Conservation (phyloP, 2,797 vertebrate genomes). For the Arrhamphus sclerolepis region DNA sequence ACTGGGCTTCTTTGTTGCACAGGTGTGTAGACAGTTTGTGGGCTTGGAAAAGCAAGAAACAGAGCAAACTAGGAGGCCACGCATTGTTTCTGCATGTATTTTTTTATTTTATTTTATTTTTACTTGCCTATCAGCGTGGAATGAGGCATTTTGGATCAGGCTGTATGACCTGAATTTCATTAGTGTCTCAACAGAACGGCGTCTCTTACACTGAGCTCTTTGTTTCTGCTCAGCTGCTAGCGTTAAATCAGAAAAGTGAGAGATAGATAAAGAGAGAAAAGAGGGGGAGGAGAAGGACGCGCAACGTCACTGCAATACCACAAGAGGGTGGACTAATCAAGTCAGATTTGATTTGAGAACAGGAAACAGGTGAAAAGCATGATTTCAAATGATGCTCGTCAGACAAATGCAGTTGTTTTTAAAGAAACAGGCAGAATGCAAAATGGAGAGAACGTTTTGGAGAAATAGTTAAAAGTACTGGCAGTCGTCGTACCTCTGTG, state of each 20-base stretch:
- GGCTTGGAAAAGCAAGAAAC: constrained; percentile 49
- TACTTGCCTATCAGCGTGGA: constrained; percentile 73
- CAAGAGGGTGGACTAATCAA: constrained; percentile 22
- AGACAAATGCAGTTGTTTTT: background rate
- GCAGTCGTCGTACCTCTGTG: constrained; percentile 86
- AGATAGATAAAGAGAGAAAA: constrained; percentile 34
- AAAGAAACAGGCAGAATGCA: background rate
- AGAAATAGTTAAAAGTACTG: too few relatives aligned
- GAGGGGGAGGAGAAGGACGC: constrained; percentile 23
- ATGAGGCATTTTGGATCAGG: constrained; percentile 69
- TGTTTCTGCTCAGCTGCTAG: constrained; percentile 70
- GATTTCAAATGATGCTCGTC: constrained; percentile 7
- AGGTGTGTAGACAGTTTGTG: constrained; percentile 68
- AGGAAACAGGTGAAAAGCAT: constrained; percentile 42
- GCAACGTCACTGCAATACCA: constrained; percentile 15
- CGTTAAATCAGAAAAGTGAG: constrained; percentile 53
- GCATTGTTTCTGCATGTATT: constrained; percentile 55
- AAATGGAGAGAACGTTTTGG: too few relatives aligned
- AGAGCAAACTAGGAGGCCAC: constrained; percentile 49
- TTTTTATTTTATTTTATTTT: constrained; percentile 35
- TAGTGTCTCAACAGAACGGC: constrained; percentile 69
- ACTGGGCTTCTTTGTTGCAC: constrained; percentile 45
- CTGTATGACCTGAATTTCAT: constrained; percentile 78
- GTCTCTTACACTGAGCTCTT: constrained; percentile 69
- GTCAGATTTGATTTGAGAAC: constrained; percentile 37